Evolutionary conservation across 1,140 invertebrate genomes (phyloP), one percentile per base, ranked within the genome.

Genomic region (Zaprionus gabonicus): DNA sequence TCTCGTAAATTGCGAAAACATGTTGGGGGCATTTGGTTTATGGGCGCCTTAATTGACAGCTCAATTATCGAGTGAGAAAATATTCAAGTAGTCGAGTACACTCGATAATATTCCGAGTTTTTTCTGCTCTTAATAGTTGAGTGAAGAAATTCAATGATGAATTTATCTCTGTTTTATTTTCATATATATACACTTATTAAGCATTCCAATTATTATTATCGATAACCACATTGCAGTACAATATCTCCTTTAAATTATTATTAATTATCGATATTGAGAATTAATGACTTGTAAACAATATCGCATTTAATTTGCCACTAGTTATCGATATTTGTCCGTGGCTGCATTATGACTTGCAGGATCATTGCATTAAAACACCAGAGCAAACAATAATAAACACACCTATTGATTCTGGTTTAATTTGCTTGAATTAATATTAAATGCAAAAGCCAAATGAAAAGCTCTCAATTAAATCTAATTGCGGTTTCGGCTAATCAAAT

Each of bases 61-160:
- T 6, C 58, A 62, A 62, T 63, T 55, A 62, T 60, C 34, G 25
- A 31, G 25, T 44, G 46, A 20, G 5, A 56, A 56, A 31, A 56
- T 56, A 28, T 25, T 15, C 10, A 20, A 25, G 46, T 51, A 51
- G 20, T 12, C 9, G 17, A 3, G 2, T 0, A 3, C 20, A 56
- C 25, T 13, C 27, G 13, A n/a, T 15, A 31, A 31, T 7, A 6
- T 12, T 25, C 27, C 4, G 3, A 23, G 4, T 23, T 23, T 3
- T 23, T 49, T 7, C 10, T 9, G 23, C 49, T 25, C 13, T 15
- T 38, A 17, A 15, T 17, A 17, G 41, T 46, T 6, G 17, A 46
- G 13, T 38, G 36, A 34, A 34, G 31, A 34, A 34, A 31, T 31
- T 31, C 7, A 31, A 10, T 2, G 0, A 34, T 34, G 9, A 34